Evolutionary conservation across 2,888 invertebrate genomes (phyloP), one percentile per base, ranked within the genome.

Genomic region (Eurois occulta): DNA sequence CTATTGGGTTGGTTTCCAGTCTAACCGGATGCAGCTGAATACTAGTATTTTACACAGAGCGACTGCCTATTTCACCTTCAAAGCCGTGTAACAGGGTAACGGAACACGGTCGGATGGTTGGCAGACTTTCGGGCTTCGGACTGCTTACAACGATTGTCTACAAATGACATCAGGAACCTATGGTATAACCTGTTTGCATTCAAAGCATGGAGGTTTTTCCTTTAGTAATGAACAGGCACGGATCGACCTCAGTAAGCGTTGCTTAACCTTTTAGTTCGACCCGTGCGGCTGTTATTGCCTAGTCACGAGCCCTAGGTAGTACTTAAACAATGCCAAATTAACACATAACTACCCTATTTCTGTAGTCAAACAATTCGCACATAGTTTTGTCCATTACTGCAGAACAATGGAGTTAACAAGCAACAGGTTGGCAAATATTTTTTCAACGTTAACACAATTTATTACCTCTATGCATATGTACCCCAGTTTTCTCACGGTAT

Each of bases 351-450:
- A 32, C 21, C 60, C 21, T 55, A 69, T 68, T 70, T 58, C 41
- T 60, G 4, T 62, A 74, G n/a, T 65, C n/a, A 79, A 86, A 77
- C 72, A 73, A 78, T 84, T 70, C 28, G 38, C 58, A 64, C 62
- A 69, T 81, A 77, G 72, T 74, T 84, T 68, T 21, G 38, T 62
- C 48, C 67, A 66, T 71, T 72, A 78, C 35, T 66, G 55, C 48
- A 65, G 68, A 77, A 66, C 65, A 84, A 69, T 67, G 55, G 43
- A 11, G 67, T 64, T 72, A 68, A 65, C 67, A 69, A 72, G 89
- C 90, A 88, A 90, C 91, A 90, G 86, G 89, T 89, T 71, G 41
- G 75, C 75, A 87, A 90, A 90, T 88, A 87, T 88, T 88, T 89
- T 88, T 88, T 83, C 64, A 85, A 67, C 81, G 75, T 87, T 84